Base-by-base conservation (phyloP, 2,888 invertebrate species). In the Cephus sareptanus region DNA sequence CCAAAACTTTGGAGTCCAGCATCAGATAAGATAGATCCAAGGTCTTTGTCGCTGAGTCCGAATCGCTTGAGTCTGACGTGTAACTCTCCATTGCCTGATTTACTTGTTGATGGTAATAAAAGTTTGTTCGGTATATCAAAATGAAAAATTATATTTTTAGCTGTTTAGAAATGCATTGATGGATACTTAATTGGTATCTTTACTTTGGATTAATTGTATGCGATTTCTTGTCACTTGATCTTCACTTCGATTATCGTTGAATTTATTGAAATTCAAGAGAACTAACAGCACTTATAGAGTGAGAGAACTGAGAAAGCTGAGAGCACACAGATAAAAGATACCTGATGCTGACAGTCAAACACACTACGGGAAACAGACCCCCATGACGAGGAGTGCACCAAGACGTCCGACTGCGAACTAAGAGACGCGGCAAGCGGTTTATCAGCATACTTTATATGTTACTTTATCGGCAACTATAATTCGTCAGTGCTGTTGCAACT, bases 31-130 rank as follows among this genome's bases (percentile, higher is more conserved):
- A 94, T 80, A 94, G 93, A 91, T 97, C 96, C 79, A 97, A 92
- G 37, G 96, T 95, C 92, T 95, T 96, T 85, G 93, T 94, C 83
- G 94, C 94, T 85, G 94, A 94, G 89, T 97, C 97, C 90, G 96
- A 96, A 87, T 96, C 96, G 91, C 96, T 95, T 88, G 96, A 96
- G 89, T 97, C 97, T 68, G 97, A 97, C 77, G 97, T 96, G 90
- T 96, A 97, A 87, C 93, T 94, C 92, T 96, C 96, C 96, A 96
- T 96, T 78, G n/a, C 77, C 37, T 33, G 68, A 37, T 79, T 70
- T 69, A 34, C 56, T 56, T 56, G 23, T 9, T 23, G 23, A 56
- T 15, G 23, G 56, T 23, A 56, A 56, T 9, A 23, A 56, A 23
- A 56, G 23, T 9, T 40, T 4, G 0, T 56, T 9, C 1, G 23